These are phyloP conservation scores for Magallana nippona DNA, from an alignment of 2,888 invertebrate species.

Conservation along the genomic window DNA sequence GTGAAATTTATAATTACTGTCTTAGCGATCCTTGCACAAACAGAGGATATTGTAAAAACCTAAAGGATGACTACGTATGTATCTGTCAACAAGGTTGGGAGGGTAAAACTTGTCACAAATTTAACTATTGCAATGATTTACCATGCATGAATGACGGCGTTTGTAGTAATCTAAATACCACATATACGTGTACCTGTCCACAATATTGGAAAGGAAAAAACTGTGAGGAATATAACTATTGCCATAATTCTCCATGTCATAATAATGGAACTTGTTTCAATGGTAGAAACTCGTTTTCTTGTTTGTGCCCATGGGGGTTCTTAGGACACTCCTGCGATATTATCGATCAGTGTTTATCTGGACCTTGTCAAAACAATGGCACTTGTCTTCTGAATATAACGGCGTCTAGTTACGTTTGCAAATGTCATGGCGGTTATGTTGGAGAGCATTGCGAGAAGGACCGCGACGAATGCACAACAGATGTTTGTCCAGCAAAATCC, in stretches of 20 bases:
- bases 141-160: conserved; percentile 18
- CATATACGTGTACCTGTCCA: conserved; percentile 8
- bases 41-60: conserved; percentile 38
- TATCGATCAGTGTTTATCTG: background rate
- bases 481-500: conserved; percentile 31
- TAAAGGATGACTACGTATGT: conserved; percentile 26
- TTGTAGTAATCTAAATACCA: background rate
- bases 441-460: conserved; percentile 32
- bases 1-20: conserved; percentile 41
- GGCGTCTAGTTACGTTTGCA: background rate
- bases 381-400: background rate
- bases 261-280: conserved; percentile 39
- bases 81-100: conserved; percentile 51
- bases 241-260: conserved; percentile 34
- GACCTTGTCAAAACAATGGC: background rate
- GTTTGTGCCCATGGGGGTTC: background rate
- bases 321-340: background rate
- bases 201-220: background rate
- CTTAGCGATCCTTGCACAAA: conserved; percentile 28
- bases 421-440: background rate
- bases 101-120: conserved; percentile 49
- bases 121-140: background rate
- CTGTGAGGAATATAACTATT: conserved; percentile 18
- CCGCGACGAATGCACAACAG: conserved; percentile 18
- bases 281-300: background rate